These are phyloP conservation scores for Nymphalis urticae DNA, from an alignment of 2,888 invertebrate genomes.

Conservation along the genomic window DNA sequence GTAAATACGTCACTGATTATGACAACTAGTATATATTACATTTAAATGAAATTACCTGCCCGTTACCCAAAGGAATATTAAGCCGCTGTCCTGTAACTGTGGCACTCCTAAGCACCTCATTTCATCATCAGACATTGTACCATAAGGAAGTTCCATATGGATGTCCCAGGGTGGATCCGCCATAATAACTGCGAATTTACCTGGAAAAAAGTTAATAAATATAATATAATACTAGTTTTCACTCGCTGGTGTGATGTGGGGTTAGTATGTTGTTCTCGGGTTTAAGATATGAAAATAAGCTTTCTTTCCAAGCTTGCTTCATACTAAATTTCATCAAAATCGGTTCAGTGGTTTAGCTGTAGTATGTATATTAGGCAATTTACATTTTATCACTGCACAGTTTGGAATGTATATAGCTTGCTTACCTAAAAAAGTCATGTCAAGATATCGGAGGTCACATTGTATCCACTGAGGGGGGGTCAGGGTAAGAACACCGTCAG, in stretches of 20 bases:
- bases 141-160: constrained; percentile 99
- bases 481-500: constrained; percentile 83
- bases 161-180: constrained; percentile 99
- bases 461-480: constrained; percentile 98
- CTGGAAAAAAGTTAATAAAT: constrained; percentile 53
- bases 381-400: too few relatives aligned
- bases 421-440: constrained; percentile 92
- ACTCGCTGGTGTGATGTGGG: not conserved
- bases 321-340: too few relatives aligned
- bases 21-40: too few relatives aligned
- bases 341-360: too few relatives aligned
- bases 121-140: constrained; percentile 99
- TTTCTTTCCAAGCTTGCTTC: too few relatives aligned
- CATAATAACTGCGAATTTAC: constrained; percentile 99
- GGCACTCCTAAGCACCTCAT: constrained; percentile 98
- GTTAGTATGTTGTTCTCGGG: not conserved
- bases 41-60: constrained; percentile 84
- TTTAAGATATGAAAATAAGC: too few relatives aligned
- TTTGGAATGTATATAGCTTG: not conserved
- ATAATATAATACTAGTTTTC: not conserved
- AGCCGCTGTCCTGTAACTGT: constrained; percentile 96
- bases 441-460: constrained; percentile 95
- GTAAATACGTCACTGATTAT: too few relatives aligned
- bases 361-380: too few relatives aligned
- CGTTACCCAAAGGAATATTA: constrained; percentile 98